These are phyloP conservation scores for Etia nguti DNA, from an alignment of 2,113 vertebrate genomes.

Conservation along the genomic window DNA sequence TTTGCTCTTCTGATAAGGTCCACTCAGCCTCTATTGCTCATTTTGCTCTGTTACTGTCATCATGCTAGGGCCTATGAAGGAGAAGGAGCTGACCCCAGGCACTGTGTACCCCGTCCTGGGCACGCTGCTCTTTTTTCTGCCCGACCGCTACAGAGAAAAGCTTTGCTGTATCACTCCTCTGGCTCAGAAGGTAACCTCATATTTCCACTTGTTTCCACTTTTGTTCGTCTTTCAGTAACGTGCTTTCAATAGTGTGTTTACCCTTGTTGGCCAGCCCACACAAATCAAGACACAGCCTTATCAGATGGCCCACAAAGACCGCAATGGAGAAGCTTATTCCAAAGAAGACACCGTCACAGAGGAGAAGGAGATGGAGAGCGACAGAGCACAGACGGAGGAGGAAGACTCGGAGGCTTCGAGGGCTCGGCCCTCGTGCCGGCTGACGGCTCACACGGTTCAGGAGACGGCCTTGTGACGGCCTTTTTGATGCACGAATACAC, in stretches of 20 bases:
- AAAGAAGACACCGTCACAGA: constrained; percentile 30
- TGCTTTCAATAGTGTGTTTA: background rate
- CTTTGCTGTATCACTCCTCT: constrained; percentile 74
- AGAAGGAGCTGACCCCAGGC: constrained; percentile 77
- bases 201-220: background rate
- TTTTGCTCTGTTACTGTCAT: background rate
- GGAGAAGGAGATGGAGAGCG: constrained; percentile 35
- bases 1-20: background rate
- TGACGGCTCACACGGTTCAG: constrained; percentile 56
- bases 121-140: constrained; percentile 81
- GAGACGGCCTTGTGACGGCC: constrained; percentile 81
- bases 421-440: background rate
- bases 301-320: constrained; percentile 62
- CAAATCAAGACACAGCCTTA: constrained; percentile 4
- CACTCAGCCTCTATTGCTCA: background rate
- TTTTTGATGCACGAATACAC: background rate
- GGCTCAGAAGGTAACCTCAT: constrained; percentile 57
- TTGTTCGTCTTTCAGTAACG: background rate
- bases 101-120: constrained; percentile 85
- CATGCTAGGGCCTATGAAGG: constrained; percentile 79
- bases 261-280: constrained; percentile 49
- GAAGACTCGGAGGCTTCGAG: constrained; percentile 3
- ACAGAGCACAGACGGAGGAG: constrained; percentile 15
- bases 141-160: constrained; percentile 69
- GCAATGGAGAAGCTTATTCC: constrained; percentile 56